phyloP scores from a whole-genome alignment of 2,888 invertebrate species.

The Nycteola revayana region DNA sequence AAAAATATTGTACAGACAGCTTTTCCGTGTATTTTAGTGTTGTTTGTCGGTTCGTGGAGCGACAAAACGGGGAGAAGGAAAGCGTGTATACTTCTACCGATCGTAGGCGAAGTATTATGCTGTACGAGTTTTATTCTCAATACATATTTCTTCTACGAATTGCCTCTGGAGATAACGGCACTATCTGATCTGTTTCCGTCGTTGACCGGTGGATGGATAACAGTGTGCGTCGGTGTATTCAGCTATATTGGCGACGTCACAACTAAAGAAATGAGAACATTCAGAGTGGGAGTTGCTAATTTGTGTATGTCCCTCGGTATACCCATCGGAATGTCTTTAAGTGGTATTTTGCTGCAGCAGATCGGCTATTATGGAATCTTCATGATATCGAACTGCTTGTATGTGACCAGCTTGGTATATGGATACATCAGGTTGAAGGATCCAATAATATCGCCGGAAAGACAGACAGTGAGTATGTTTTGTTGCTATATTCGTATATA shows the following conservation, averaged over 20 bases:
- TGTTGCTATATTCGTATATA: too few relatives aligned
- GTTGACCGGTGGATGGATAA: conserved; percentile 81
- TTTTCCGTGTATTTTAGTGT: conserved; percentile 78
- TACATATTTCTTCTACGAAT: conserved; percentile 81
- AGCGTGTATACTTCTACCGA: conserved; percentile 81
- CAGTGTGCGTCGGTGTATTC: conserved; percentile 83
- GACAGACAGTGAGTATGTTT: conserved; percentile 73
- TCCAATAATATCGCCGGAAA: conserved; percentile 60
- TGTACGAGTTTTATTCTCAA: conserved; percentile 77
- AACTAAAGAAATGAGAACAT: conserved; percentile 81
- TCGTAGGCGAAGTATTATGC: conserved; percentile 79
- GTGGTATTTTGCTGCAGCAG: conserved; percentile 76
- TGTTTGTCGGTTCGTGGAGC: conserved; percentile 84
- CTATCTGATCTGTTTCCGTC: conserved; percentile 81
- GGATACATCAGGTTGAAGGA: conserved; percentile 73
- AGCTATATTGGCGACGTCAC: conserved; percentile 85
- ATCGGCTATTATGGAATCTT: conserved; percentile 79
- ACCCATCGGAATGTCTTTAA: conserved; percentile 81
- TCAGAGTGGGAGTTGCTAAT: conserved; percentile 84
- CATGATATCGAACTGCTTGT: conserved; percentile 71
- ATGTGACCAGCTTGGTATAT: conserved; percentile 77
- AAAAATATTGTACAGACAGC: conserved; percentile 81
- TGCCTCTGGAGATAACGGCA: conserved; percentile 81
- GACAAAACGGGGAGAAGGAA: conserved; percentile 82
- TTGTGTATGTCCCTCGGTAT: conserved; percentile 84